phyloP scores from a whole-genome alignment of 2,113 vertebrate genomes.

The Hyperopisus bebe region DNA sequence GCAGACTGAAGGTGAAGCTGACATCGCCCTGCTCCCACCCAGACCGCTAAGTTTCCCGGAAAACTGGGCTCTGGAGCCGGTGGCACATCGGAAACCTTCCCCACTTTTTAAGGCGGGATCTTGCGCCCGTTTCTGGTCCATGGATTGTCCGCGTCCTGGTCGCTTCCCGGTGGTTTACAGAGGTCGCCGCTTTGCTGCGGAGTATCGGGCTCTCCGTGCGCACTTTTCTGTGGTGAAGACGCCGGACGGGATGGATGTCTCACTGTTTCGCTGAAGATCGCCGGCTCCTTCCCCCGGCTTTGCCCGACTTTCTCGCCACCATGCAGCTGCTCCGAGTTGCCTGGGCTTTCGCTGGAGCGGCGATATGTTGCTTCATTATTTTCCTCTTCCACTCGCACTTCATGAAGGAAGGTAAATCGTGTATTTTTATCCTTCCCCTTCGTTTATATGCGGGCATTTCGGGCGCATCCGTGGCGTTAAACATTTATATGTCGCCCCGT shows the following conservation, averaged over 20 bases:
- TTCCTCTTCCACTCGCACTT: constrained; percentile 76
- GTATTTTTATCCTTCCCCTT: neutral
- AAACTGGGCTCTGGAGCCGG: neutral
- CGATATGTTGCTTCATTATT: constrained; percentile 78
- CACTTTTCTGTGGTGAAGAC: neutral
- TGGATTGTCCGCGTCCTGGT: constrained; percentile 20
- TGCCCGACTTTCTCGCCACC: constrained; percentile 62
- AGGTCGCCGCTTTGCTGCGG: neutral
- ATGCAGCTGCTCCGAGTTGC: constrained; percentile 84
- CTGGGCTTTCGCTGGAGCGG: constrained; percentile 78
- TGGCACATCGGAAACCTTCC: neutral
- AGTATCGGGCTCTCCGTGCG: neutral
- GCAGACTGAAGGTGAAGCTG: constrained; percentile 17
- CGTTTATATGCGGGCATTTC: neutral
- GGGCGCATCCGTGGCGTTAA: neutral
- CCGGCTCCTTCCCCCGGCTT: constrained; percentile 55
- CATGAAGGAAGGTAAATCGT: constrained; percentile 79
- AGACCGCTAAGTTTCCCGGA: neutral
- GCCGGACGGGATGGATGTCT: constrained; percentile 27
- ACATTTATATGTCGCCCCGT: neutral
- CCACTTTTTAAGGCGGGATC: neutral
- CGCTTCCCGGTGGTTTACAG: neutral
- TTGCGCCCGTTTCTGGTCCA: neutral
- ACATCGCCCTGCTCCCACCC: neutral
- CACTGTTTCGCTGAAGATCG: constrained; percentile 10